Evolutionary conservation across 2,797 vertebrate genomes (phyloP).

Genomic region (Thaleichthys pacificus): DNA sequence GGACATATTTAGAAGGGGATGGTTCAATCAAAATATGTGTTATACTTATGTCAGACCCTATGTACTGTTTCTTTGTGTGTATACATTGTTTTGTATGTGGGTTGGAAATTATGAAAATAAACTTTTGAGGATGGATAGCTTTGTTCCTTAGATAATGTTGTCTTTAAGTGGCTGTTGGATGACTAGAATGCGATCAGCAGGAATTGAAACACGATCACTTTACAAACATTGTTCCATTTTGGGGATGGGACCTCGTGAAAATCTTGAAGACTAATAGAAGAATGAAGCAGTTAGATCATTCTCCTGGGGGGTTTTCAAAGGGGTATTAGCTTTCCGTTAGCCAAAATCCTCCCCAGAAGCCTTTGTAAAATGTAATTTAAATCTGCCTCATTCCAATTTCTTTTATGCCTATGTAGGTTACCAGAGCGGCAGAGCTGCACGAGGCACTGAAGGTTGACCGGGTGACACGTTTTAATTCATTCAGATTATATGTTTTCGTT

Average conservation of each 20-base stretch:
- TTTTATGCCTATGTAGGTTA: slow-evolving; percentile 52
- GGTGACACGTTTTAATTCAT: neutral
- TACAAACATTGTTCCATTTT: neutral
- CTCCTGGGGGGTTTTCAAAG: slow-evolving; percentile 34
- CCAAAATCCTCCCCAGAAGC: slow-evolving; percentile 28
- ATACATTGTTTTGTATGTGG: slow-evolving; percentile 62
- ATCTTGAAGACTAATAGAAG: neutral
- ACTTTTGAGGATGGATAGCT: slow-evolving; percentile 49
- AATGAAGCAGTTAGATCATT: neutral
- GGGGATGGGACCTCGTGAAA: neutral
- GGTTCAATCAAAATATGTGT: slow-evolving; percentile 37
- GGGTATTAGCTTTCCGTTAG: slow-evolving; percentile 47
- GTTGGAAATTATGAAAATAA: slow-evolving; percentile 54
- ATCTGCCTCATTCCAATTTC: slow-evolving; percentile 9
- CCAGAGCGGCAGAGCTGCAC: slow-evolving; percentile 12
- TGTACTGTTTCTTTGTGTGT: slow-evolving; percentile 51
- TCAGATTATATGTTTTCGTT: neutral
- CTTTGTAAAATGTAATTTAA: slow-evolving; percentile 62
- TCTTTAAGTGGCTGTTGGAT: neutral
- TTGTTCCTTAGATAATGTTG: neutral
- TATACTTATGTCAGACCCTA: slow-evolving; percentile 39
- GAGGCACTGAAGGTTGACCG: neutral
- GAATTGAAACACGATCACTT: neutral
- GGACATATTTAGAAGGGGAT: slow-evolving; percentile 27
- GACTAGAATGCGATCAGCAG: neutral